Evolutionary conservation across 2,113 vertebrate genomes (phyloP), one percentile per base, ranked within the genome.

Genomic region (Sciurus niger): DNA sequence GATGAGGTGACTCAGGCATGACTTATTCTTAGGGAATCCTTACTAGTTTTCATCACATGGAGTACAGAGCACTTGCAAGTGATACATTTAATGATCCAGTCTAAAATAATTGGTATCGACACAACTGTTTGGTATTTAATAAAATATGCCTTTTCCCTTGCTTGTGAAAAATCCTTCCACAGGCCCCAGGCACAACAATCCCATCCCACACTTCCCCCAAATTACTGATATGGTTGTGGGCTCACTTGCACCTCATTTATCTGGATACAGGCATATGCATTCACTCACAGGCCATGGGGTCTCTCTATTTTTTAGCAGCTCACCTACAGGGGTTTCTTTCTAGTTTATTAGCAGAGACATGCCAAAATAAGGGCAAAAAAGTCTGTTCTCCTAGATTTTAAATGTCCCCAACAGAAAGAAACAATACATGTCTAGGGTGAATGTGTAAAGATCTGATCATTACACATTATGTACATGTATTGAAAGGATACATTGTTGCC

Each of bases 1-100:
- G 89, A 87, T 68, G 77, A 84, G 46, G 60, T 96, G 94, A 95
- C 94, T 97, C 87, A 90, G 79, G 73, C 67, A 82, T 78, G 84
- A 96, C 65, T 93, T 87, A 92, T 53, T 84, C 76, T 91, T 90
- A 87, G 72, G 51, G 80, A 84, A 93, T 92, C 82, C 84, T 92
- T 84, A 48, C 22, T 63, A n/a, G 77, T 77, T 90, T 80, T 94
- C 90, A 88, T 80, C 70, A 84, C 86, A 87, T 86, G 65, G 67
- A 85, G 68, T 40, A 25, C 46, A 83, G 76, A 74, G 46, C 2
- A 72, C 43, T 93, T 72, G n/a, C 8, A 93, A 97, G 53, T 46
- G 37, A 51, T 32, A 46, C 34, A 84, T 10, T 76, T 73, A 93
- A 74, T n/a, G 77, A 96, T 67, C 20, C 20, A 84, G 68, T 73